Conservation (phyloP, 2,888 invertebrate species). For the Tanytarsus gracilentus region DNA sequence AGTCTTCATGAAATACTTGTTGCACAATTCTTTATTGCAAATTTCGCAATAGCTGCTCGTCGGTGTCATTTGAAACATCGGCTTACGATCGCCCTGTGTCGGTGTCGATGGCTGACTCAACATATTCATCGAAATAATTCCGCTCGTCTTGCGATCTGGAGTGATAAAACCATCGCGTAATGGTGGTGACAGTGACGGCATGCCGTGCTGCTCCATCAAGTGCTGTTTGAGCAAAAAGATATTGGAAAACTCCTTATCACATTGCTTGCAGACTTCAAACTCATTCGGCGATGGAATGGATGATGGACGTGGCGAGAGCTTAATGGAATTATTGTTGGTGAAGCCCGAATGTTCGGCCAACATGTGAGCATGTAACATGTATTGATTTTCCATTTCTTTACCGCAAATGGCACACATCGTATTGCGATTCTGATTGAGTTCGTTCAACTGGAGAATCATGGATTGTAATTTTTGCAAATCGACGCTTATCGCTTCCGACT, state of each 20-base stretch:
- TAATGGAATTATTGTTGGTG: conserved; percentile 22
- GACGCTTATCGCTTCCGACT: conserved; percentile 61
- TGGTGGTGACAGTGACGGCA: conserved; percentile 39
- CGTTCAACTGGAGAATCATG: conserved; percentile 83
- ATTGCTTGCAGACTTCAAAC: conserved; percentile 39
- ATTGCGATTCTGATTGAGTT: conserved; percentile 55
- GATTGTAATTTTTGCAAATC: conserved; percentile 81
- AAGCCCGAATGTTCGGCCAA: conserved; percentile 39
- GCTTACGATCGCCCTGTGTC: conserved; percentile 39
- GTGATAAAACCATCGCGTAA: conserved; percentile 44
- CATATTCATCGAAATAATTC: conserved; percentile 14
- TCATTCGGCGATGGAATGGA: conserved; percentile 30
- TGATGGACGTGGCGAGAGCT: conserved; percentile 22
- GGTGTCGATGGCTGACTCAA: conserved; percentile 32
- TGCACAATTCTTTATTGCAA: conserved; percentile 97
- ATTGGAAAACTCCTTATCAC: conserved; percentile 50
- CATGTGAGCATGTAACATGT: conserved; percentile 50
- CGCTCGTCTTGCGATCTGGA: conserved; percentile 42
- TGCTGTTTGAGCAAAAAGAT: conserved; percentile 62
- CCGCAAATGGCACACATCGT: conserved; percentile 59
- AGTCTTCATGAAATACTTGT: conserved; percentile 99
- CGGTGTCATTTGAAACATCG: conserved; percentile 54
- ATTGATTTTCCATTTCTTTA: conserved; percentile 61
- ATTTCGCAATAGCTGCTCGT: conserved; percentile 92
- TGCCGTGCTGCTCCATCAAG: conserved; percentile 57